phyloP scores from a whole-genome alignment of 2,888 invertebrate genomes.

The Yponomeuta plumbellus region DNA sequence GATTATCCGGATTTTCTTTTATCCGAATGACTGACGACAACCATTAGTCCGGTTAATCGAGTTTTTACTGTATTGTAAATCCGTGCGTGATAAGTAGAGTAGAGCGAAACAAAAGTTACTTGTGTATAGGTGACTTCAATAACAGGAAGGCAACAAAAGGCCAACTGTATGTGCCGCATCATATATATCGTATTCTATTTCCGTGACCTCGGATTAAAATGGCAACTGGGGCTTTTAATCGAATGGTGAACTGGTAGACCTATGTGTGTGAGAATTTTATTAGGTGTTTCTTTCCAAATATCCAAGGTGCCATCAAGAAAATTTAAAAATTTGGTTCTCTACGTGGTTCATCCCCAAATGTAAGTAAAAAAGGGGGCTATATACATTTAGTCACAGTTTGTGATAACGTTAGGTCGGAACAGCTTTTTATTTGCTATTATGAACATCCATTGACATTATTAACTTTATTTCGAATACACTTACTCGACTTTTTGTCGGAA shows the following conservation, averaged over 20 bases:
- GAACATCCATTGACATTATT: too few species aligned
- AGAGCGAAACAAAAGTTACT: neutral
- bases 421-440: too few species aligned
- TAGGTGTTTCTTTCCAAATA: neutral
- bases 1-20: too few species aligned
- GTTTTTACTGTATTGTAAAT: neutral
- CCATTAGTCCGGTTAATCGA: too few species aligned
- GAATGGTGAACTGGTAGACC: neutral
- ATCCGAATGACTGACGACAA: too few species aligned
- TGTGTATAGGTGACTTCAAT: neutral
- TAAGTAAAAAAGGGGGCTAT: too few species aligned
- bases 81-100: neutral
- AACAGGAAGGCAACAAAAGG: neutral
- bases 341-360: too few species aligned
- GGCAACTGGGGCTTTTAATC: neutral
- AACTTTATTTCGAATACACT: too few species aligned
- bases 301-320: neutral
- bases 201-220: neutral
- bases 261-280: neutral
- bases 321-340: neutral
- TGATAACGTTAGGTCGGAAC: too few species aligned
- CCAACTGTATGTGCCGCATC: neutral
- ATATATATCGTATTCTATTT: neutral
- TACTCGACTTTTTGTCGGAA: too few species aligned
- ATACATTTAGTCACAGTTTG: too few species aligned